A percentile compares a stretch with the other conserved stretches of the same genome.
phyloP scores from a whole-genome alignment of 1,140 invertebrate species.

The Aphelinus atriplicis region DNA sequence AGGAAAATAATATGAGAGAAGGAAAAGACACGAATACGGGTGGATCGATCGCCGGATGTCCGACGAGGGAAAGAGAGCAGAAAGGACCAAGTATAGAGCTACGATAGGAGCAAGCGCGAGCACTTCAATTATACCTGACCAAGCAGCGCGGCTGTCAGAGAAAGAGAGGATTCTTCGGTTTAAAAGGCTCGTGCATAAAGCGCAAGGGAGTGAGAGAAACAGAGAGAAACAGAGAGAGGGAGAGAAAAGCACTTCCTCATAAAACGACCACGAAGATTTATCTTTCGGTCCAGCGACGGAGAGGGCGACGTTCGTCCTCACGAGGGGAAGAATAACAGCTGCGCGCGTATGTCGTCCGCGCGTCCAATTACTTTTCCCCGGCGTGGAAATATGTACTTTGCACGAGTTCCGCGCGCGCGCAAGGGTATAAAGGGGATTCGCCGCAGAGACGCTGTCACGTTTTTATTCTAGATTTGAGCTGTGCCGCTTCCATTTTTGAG shows the following conservation, averaged over 20 bases:
- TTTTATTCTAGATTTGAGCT: slow-evolving; percentile 35
- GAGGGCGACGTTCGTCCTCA: slow-evolving; percentile 17
- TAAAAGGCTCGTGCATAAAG: too few relatives aligned
- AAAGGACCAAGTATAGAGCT: not conserved
- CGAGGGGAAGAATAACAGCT: slow-evolving; percentile 44
- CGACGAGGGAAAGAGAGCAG: not conserved
- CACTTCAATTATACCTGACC: slow-evolving; percentile 40
- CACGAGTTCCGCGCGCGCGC: slow-evolving; percentile 24
- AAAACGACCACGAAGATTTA: slow-evolving; percentile 44
- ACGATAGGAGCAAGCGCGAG: not conserved
- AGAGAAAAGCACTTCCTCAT: slow-evolving; percentile 36
- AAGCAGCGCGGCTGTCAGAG: not conserved
- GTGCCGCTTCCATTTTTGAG: slow-evolving; percentile 26
- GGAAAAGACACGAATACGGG: not conserved
- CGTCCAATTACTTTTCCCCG: slow-evolving; percentile 47
- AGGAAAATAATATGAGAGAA: slow-evolving; percentile 25
- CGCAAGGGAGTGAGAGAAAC: not conserved
- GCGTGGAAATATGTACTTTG: slow-evolving; percentile 45
- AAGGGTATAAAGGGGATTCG: slow-evolving; percentile 30
- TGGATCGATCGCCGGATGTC: not conserved
- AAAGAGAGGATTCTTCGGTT: too few relatives aligned
- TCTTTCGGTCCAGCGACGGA: slow-evolving; percentile 38
- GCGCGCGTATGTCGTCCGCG: slow-evolving; percentile 43
- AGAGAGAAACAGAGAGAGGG: not conserved
- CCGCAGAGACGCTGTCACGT: slow-evolving; percentile 23